phyloP scores from a whole-genome alignment of 2,888 invertebrate genomes.

The Hirtodrosophila cameraria region DNA sequence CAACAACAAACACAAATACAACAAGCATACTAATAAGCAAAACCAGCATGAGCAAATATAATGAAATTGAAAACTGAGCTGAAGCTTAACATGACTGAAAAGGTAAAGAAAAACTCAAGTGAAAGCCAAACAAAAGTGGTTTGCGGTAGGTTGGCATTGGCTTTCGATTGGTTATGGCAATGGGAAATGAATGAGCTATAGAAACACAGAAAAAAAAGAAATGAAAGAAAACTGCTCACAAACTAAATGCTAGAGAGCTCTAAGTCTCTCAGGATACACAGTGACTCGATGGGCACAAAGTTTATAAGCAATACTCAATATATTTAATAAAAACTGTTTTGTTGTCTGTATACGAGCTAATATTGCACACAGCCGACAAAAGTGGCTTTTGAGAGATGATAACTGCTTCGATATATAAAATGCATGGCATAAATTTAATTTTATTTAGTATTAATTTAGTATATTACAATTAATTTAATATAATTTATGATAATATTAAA shows the following conservation, averaged over 20 bases:
- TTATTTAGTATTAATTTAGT: background rate
- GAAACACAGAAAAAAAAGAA: background rate
- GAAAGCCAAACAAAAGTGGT: conserved; percentile 54
- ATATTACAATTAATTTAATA: background rate
- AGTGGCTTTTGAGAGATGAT: background rate
- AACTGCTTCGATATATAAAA: background rate
- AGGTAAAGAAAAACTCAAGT: conserved; percentile 49
- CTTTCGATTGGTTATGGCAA: conserved; percentile 16
- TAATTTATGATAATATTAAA: too few species aligned
- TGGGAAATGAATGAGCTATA: conserved; percentile 18
- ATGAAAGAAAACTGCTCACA: conserved; percentile 32
- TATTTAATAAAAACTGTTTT: conserved; percentile 48
- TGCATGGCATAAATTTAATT: background rate
- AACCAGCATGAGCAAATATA: conserved; percentile 69
- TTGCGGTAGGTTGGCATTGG: too few species aligned
- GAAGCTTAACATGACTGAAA: conserved; percentile 34
- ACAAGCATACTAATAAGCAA: conserved; percentile 26
- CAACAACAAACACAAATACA: conserved; percentile 24
- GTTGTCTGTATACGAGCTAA: background rate
- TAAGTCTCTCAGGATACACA: conserved; percentile 37
- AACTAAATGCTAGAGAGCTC: conserved; percentile 43
- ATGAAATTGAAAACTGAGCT: conserved; percentile 69
- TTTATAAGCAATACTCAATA: conserved; percentile 61
- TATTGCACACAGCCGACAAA: conserved; percentile 13
- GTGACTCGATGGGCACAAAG: conserved; percentile 44